A percentile compares a stretch with the other conserved stretches of the same genome.
These are phyloP conservation scores for Silurus glanis DNA, from an alignment of 2,113 vertebrate species.

Conservation along the genomic window DNA sequence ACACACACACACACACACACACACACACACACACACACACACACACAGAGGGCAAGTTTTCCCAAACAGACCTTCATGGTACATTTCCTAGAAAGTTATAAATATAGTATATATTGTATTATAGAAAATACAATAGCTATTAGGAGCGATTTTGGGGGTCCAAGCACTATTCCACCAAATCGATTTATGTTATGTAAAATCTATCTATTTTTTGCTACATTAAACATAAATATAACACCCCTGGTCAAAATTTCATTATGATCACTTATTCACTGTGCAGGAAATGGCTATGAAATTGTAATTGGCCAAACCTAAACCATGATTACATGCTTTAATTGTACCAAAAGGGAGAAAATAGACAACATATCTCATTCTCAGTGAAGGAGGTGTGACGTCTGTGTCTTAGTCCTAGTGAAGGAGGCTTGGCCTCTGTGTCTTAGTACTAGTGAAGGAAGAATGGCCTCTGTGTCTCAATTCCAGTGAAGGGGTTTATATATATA, in stretches of 20 bases:
- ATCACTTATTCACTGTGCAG: background rate
- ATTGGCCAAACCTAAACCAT: background rate
- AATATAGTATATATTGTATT: background rate
- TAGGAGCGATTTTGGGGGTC: background rate
- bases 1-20: too few relatives aligned
- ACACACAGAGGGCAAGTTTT: background rate
- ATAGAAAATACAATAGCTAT: background rate
- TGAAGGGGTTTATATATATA: background rate
- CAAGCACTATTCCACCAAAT: background rate
- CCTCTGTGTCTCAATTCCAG: background rate
- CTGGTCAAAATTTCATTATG: background rate
- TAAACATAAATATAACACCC: background rate
- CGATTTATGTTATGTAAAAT: background rate
- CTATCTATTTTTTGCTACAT: background rate
- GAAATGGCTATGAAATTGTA: background rate
- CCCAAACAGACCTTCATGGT: background rate
- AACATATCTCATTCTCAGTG: too few relatives aligned
- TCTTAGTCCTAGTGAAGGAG: background rate
- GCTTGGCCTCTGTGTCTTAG: background rate
- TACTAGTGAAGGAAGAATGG: background rate
- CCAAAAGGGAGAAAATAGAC: background rate
- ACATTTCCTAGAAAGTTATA: background rate
- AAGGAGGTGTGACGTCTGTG: background rate
- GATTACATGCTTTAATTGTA: background rate
- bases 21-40: constrained; percentile 9